A percentile compares a stretch with the other conserved stretches of the same genome.
Evolutionary conservation across 2,113 vertebrate species (phyloP).

Genomic region (Scomber scombrus): DNA sequence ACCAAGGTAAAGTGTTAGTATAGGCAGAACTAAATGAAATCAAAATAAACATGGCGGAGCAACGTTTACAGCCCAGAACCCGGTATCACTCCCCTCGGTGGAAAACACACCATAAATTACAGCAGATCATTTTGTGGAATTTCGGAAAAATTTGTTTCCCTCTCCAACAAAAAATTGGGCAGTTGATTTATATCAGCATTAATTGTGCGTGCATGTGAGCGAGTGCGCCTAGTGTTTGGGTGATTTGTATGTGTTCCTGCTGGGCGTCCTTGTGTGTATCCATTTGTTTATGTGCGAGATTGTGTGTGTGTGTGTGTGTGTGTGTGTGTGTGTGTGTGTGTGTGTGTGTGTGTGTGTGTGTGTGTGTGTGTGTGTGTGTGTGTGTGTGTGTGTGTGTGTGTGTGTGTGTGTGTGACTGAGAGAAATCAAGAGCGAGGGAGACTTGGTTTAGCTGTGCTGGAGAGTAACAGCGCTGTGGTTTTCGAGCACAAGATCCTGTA

Average conservation of each 20-base stretch:
- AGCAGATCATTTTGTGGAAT: conserved; percentile 77
- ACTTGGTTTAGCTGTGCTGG: conserved; percentile 48
- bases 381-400: conserved; percentile 41
- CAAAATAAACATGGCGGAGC: conserved; percentile 81
- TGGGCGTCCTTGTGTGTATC: conserved; percentile 68
- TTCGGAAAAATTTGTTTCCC: conserved; percentile 57
- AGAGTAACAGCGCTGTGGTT: conserved; percentile 64
- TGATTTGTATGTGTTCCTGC: conserved; percentile 49
- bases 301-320: too few species aligned
- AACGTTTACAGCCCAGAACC: conserved; percentile 80
- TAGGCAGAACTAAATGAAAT: conserved; percentile 79
- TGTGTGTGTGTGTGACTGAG: conserved; percentile 9
- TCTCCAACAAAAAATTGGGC: conserved; percentile 59
- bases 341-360: conserved; percentile 40
- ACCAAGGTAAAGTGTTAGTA: conserved; percentile 79
- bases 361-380: conserved; percentile 29
- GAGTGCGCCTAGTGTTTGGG: conserved; percentile 35
- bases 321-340: conserved; percentile 37
- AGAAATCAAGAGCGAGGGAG: neutral
- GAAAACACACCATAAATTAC: conserved; percentile 80
- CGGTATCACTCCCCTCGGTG: conserved; percentile 78
- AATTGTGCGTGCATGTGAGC: conserved; percentile 64
- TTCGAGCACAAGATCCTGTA: conserved; percentile 56
- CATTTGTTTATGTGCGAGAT: conserved; percentile 59
- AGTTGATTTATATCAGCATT: conserved; percentile 75